Evolutionary conservation across 1,140 invertebrate species (phyloP).

Genomic region (Drosophila grimshawi): DNA sequence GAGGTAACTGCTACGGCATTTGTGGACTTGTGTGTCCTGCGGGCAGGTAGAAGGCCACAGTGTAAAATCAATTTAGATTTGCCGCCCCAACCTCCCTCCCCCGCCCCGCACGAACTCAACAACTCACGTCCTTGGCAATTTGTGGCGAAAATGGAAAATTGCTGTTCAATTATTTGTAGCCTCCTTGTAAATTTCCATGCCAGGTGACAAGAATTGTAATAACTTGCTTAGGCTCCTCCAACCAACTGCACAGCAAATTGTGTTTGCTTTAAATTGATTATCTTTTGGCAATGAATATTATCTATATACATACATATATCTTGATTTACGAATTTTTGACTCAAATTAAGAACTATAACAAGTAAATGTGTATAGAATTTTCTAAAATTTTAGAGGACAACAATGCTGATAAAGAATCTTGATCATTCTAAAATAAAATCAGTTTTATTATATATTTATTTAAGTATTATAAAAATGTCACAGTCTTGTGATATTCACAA

Average conservation of each 20-base stretch:
- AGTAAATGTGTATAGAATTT: too few relatives aligned
- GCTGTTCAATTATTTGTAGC: conserved; percentile 79
- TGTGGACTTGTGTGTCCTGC: conserved; percentile 65
- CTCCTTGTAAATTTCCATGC: conserved; percentile 67
- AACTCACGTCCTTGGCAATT: conserved; percentile 74
- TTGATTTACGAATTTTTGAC: too few relatives aligned
- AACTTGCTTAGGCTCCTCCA: conserved; percentile 60
- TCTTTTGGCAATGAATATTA: too few relatives aligned
- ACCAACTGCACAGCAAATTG: background rate
- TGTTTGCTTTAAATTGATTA: too few relatives aligned
- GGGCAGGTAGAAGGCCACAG: conserved; percentile 47
- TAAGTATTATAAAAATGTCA: too few relatives aligned
- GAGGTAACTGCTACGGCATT: conserved; percentile 24
- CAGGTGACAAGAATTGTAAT: conserved; percentile 80
- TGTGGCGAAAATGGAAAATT: conserved; percentile 81
- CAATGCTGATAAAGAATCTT: background rate
- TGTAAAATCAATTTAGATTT: conserved; percentile 77
- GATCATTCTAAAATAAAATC: too few relatives aligned
- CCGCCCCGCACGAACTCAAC: background rate
- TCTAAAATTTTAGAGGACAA: background rate
- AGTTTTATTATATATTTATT: too few relatives aligned
- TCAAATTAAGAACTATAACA: too few relatives aligned
- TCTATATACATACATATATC: too few relatives aligned
- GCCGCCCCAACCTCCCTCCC: background rate
- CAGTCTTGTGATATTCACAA: too few relatives aligned